These are phyloP conservation scores for Henricia sp. DNA, from an alignment of 53 echinoderm and acorn worm genomes.

Conservation along the genomic window DNA sequence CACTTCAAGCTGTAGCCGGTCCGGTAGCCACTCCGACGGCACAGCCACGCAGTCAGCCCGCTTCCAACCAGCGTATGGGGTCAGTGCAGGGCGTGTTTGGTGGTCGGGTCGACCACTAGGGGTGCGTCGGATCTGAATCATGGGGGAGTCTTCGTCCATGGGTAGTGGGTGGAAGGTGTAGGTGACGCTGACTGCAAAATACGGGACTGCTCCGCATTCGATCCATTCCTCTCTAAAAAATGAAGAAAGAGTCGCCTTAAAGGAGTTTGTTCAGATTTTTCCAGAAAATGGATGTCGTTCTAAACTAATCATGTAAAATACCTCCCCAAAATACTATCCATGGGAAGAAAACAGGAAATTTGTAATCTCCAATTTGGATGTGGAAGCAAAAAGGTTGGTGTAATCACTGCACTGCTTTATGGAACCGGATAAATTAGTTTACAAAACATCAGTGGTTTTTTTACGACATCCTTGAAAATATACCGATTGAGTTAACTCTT, in stretches of 20 bases:
- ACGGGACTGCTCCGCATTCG: constrained; percentile 87
- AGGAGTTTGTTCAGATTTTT: no score
- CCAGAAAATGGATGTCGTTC: no score
- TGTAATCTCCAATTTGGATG: no score
- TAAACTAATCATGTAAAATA: no score
- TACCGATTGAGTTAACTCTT: no score
- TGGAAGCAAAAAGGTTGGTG: no score
- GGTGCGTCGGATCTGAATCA: constrained; percentile 70
- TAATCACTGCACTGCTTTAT: no score
- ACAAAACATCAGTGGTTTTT: no score
- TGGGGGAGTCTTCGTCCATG: constrained; percentile 83
- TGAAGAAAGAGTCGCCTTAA: background rate
- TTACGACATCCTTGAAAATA: no score
- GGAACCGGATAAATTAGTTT: no score
- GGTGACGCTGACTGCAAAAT: constrained; percentile 77
- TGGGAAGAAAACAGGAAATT: no score
- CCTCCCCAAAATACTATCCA: no score
- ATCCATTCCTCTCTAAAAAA: constrained; percentile 86
- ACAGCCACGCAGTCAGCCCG: constrained; percentile 73
- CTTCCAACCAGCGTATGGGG: constrained; percentile 78
- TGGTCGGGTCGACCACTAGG: constrained; percentile 60
- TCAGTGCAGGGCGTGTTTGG: constrained; percentile 66
- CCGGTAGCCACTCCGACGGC: constrained; percentile 77
- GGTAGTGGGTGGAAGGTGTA: constrained; percentile 93
- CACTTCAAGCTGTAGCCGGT: constrained; percentile 84